Evolutionary conservation across 92 coral and sea anemone genomes (phyloP), one percentile per base, ranked within the genome.

Genomic region (Porites evermanni): DNA sequence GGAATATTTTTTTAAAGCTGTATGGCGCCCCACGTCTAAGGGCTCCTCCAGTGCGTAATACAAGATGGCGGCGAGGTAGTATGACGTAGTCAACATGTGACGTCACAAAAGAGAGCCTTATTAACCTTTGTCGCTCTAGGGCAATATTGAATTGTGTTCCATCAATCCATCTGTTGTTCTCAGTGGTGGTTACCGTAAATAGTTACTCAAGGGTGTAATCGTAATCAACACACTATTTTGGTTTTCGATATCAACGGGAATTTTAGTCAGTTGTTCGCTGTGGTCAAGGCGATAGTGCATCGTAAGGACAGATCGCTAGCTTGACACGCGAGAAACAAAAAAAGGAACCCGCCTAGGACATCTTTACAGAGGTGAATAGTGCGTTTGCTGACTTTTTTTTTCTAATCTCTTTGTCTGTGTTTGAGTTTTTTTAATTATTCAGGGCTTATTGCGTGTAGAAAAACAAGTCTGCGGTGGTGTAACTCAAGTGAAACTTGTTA

Each of bases 131-230:
- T 77, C 24, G 17, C 69, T 44, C 67, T 53, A 24, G 77, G 53
- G 76, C 88, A 85, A 85, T 85, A 85, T 85, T 44, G 51, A 67
- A 52, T 32, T 66, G 82, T 68, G 59, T 7, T 70, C 61, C 60
- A 78, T 76, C 70, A 76, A 85, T 76, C 53, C 77, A 68, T 26
- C 83, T 77, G 83, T 85, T 76, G 87, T 76, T 77, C 88, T 77
- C 76, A 56, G 83, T 59, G 82, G 80, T 85, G 83, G 88, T 70
- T 67, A 76, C 88, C 88, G 88, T 85, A 85, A 85, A 85, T 85
- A 85, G 88, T 85, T 77, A 77, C 88, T 78, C 82, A 85, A 76
- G 88, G 68, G 88, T 67, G 88, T 85, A 67, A 85, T 77, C 58
- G 88, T 85, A 67, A 85, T 77, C 58, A 60, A 76, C 79, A 77